These are phyloP conservation scores for Scaptomyza flava DNA, from an alignment of 2,888 invertebrate genomes.

Conservation along the genomic window DNA sequence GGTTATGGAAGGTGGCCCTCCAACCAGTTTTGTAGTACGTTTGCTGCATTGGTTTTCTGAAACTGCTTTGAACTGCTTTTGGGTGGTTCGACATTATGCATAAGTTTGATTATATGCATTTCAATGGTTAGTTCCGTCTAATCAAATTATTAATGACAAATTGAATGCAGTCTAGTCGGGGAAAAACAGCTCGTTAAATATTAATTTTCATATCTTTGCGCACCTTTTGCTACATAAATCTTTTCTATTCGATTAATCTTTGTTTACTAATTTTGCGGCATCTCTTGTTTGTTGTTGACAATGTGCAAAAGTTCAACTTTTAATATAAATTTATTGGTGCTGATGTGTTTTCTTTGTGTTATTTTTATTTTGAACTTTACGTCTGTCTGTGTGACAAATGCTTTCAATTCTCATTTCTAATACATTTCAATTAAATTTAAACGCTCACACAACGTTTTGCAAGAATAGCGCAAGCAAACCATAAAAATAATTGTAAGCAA, in stretches of 20 bases:
- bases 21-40: too few relatives aligned
- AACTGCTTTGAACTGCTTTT: constrained; percentile 58
- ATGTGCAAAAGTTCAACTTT: constrained; percentile 24
- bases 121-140: too few relatives aligned
- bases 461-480: constrained; percentile 31
- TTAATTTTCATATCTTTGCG: neutral
- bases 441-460: constrained; percentile 43
- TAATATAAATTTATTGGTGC: constrained; percentile 52
- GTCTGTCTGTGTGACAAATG: constrained; percentile 25
- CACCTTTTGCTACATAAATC: constrained; percentile 8
- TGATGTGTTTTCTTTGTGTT: constrained; percentile 6
- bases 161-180: neutral
- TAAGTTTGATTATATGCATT: constrained; percentile 18
- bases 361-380: constrained; percentile 5
- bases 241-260: neutral
- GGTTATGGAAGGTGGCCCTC: too few relatives aligned
- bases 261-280: constrained; percentile 5
- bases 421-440: constrained; percentile 69
- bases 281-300: constrained; percentile 4
- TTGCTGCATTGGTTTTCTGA: constrained; percentile 9
- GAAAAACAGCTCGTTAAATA: neutral
- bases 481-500: constrained; percentile 66
- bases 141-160: neutral
- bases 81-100: constrained; percentile 11
- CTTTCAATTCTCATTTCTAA: constrained; percentile 54